Conservation (phyloP, 2,888 invertebrate genomes). For the Ochropleura plecta region DNA sequence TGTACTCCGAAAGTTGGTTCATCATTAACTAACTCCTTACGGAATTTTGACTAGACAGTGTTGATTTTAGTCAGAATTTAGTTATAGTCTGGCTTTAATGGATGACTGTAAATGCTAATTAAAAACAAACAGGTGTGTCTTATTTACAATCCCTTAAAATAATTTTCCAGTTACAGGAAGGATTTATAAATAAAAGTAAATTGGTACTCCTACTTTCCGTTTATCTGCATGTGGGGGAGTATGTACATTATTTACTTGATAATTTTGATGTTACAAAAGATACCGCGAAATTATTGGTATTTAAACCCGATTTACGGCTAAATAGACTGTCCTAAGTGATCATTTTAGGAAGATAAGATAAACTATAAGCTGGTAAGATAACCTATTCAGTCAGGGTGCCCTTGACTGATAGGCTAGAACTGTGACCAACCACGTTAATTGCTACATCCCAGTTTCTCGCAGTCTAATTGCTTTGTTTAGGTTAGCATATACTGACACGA, state of each 20-base stretch:
- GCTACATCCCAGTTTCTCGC: too few species aligned
- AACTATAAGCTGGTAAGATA: too few species aligned
- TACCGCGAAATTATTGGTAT: neutral
- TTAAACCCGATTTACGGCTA: too few species aligned
- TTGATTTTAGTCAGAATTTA: slow-evolving; percentile 20
- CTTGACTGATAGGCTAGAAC: too few species aligned
- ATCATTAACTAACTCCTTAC: slow-evolving; percentile 16
- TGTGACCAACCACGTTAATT: too few species aligned
- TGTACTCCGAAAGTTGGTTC: neutral
- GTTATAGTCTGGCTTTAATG: neutral
- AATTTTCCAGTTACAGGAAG: neutral
- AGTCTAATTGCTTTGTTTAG: too few species aligned
- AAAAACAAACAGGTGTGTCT: slow-evolving; percentile 32
- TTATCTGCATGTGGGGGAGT: neutral
- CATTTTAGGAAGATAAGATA: too few species aligned
- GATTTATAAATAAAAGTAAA: neutral
- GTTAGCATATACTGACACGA: too few species aligned
- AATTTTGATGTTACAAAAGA: neutral
- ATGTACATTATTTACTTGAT: neutral
- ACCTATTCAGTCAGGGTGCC: too few species aligned
- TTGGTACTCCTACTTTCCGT: neutral
- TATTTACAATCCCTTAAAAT: slow-evolving; percentile 7
- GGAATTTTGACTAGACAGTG: slow-evolving; percentile 6
- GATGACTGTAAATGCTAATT: slow-evolving; percentile 26
- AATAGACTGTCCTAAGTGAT: too few species aligned